Base-by-base conservation (phyloP, 2,797 vertebrate species). In the Hippocampus kuda region DNA sequence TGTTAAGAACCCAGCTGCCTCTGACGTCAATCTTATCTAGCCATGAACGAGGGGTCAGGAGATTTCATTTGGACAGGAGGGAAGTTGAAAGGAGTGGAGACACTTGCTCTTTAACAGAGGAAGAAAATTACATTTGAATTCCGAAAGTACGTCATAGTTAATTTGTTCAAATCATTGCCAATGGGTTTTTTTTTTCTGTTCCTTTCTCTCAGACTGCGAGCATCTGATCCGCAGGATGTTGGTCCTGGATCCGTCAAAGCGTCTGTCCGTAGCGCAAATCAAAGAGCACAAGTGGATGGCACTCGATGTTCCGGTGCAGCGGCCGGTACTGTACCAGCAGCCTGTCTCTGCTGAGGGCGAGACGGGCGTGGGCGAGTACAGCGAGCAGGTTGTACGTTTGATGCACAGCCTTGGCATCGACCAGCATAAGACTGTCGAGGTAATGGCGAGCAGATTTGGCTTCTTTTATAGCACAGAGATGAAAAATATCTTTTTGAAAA, bases 211-310 rank as follows among this genome's bases (percentile, higher is more conserved):
- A 99, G 97, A 98, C 82, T 99, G 97, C 81, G 97, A 99, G 76
- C 97, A 99, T 86, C 91, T 99, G 72, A 99, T 99, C 81, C 92
- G 97, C 75, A 92, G 95, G 73, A 98, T 99, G 96, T 74, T 99
- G 91, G 97, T 99, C 8, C 88, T 99, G 72, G 97, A 99, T 81
- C 97, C 97, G 0, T 95, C 93, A 60, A 99, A 96, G 85, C 92
- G 97, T 18, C 87, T 99, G 68, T 94, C 92, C 9, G 91, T 99
- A 77, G 91, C 92, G 62, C 97, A 99, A 86, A 99, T 99, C 77
- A 98, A 96, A 86, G 95, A 99, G 81, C 97, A 99, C 85, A 96
- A 96, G 76, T 99, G 97, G 97, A 98, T 99, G 97, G 88, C 93
- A 8, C 73, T 94, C 53, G 95, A 98, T 24, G 92, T 95, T 61